Conservation (phyloP, 2,888 invertebrate genomes). For the Tanaodytes sp. region DNA sequence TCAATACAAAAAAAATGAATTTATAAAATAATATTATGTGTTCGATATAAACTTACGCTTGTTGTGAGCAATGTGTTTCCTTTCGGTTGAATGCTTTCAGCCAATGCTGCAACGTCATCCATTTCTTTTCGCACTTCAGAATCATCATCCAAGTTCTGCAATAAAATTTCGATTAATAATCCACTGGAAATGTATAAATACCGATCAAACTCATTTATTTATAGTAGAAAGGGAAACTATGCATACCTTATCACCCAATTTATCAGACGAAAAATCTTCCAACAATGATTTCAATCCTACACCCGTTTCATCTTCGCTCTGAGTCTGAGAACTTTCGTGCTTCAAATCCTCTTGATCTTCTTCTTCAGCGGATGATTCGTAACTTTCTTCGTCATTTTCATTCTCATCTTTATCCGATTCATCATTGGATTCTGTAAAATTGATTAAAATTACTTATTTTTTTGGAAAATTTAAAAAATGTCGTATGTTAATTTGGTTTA, state of each 20-base stretch:
- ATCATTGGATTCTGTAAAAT: constrained; percentile 61
- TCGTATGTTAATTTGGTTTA: too few relatives aligned
- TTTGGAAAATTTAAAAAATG: too few relatives aligned
- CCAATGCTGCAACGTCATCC: constrained; percentile 93
- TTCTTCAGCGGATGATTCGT: constrained; percentile 64
- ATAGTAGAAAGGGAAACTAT: background rate
- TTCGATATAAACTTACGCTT: constrained; percentile 76
- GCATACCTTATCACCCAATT: constrained; percentile 53
- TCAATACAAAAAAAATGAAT: background rate
- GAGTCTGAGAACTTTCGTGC: constrained; percentile 65
- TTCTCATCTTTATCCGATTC: constrained; percentile 67
- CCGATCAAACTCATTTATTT: too few relatives aligned
- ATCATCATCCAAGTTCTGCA: constrained; percentile 43
- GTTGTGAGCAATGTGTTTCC: constrained; percentile 97
- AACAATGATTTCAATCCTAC: constrained; percentile 77
- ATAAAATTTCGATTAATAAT: too few relatives aligned
- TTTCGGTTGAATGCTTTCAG: constrained; percentile 97
- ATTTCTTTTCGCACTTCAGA: constrained; percentile 81
- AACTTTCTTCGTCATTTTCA: constrained; percentile 64
- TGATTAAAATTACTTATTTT: too few relatives aligned
- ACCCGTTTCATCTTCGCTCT: constrained; percentile 73
- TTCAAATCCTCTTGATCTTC: constrained; percentile 70
- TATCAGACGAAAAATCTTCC: constrained; percentile 73
- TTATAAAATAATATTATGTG: background rate
- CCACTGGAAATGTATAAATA: too few relatives aligned